Evolutionary conservation across 2,113 vertebrate species (phyloP).

Genomic region (Planiliza haematocheilus): DNA sequence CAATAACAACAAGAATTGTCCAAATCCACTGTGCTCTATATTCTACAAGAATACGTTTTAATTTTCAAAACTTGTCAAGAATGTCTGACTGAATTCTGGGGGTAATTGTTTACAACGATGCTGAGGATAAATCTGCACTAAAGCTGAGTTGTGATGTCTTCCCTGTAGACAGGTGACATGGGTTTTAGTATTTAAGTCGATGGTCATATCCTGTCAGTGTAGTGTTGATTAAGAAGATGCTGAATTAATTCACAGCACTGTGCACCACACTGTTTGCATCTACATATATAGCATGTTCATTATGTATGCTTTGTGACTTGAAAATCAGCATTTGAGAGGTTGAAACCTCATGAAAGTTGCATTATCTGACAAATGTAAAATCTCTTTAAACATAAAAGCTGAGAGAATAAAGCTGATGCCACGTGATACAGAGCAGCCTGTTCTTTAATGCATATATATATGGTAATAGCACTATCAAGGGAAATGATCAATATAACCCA

Average conservation of each 20-base stretch:
- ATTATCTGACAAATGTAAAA: neutral
- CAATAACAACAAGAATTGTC: too few species aligned
- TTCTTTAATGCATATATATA: neutral
- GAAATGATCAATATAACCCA: neutral
- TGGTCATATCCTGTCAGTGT: neutral
- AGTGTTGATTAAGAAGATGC: neutral
- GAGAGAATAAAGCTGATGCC: neutral
- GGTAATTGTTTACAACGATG: too few species aligned
- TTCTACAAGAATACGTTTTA: too few species aligned
- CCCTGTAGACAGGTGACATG: neutral
- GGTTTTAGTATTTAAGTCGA: neutral
- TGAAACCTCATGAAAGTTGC: conserved; percentile 9
- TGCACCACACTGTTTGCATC: too few species aligned
- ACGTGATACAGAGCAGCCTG: too few species aligned
- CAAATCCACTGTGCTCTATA: too few species aligned
- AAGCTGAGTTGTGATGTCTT: neutral
- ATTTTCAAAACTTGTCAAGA: too few species aligned
- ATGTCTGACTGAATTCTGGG: too few species aligned
- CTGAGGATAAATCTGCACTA: too few species aligned
- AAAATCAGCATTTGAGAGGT: neutral
- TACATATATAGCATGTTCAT: too few species aligned
- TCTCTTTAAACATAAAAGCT: conserved; percentile 14
- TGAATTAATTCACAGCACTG: too few species aligned
- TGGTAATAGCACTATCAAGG: neutral
- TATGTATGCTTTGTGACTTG: neutral